These are phyloP conservation scores for Mus caroli DNA, from an alignment of 2,797 vertebrate genomes.

Conservation along the genomic window DNA sequence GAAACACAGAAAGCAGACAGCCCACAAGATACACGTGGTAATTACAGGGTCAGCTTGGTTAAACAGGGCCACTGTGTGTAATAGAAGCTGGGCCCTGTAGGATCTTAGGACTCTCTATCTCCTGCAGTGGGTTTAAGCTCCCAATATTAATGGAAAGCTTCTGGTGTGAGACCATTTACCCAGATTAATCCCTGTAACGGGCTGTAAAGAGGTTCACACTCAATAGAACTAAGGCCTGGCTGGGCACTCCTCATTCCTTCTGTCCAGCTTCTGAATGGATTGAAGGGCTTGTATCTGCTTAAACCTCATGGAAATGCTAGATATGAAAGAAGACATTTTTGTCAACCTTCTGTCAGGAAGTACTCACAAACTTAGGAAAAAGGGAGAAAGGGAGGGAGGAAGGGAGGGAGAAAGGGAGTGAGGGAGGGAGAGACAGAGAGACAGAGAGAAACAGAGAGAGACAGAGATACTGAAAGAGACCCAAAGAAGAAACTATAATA, in stretches of 20 bases:
- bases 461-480: background rate
- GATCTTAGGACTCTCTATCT: background rate
- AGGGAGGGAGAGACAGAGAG: too few relatives aligned
- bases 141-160: background rate
- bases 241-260: background rate
- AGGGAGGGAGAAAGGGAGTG: accelerated
- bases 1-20: background rate
- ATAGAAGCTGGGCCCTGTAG: background rate
- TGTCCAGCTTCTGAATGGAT: background rate
- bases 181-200: background rate
- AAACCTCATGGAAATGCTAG: background rate
- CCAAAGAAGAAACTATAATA: background rate
- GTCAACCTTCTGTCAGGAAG: background rate
- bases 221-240: background rate
- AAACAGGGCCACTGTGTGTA: background rate
- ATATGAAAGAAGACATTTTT: background rate
- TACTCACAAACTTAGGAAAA: background rate
- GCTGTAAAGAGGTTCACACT: background rate
- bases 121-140: background rate
- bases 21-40: background rate
- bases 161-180: background rate
- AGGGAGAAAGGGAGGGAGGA: accelerated
- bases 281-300: background rate
- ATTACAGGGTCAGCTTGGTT: background rate
- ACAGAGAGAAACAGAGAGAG: background rate